Evolutionary conservation across 2,797 vertebrate species (phyloP).

Genomic region (Schizothorax lantsangensis): DNA sequence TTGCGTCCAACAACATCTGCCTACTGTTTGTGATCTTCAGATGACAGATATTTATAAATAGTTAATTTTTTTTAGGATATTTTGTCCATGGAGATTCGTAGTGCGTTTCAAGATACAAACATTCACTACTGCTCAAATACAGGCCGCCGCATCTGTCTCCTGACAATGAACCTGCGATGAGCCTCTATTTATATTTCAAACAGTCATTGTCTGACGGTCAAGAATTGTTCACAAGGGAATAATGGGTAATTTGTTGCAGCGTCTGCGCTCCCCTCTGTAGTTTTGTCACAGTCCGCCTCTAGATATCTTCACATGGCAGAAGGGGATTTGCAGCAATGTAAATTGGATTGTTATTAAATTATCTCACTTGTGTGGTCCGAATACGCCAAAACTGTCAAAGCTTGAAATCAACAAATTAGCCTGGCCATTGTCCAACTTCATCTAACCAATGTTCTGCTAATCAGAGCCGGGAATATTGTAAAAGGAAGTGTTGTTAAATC

Average conservation of each 20-base stretch:
- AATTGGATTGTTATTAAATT: conserved; percentile 47
- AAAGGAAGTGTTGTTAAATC: conserved; percentile 14
- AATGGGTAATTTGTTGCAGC: conserved; percentile 35
- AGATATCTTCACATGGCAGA: conserved; percentile 38
- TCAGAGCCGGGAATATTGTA: conserved; percentile 24
- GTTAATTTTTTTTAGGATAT: background rate
- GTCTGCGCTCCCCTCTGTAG: conserved; percentile 8
- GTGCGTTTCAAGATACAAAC: background rate
- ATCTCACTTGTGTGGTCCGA: conserved; percentile 40
- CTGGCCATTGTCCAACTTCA: conserved; percentile 26
- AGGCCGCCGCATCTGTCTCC: background rate
- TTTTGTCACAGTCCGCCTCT: conserved; percentile 38
- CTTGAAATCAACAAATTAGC: conserved; percentile 43
- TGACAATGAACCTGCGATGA: conserved; percentile 33
- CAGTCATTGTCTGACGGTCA: conserved; percentile 19
- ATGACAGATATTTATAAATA: background rate
- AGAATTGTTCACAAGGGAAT: conserved; percentile 22
- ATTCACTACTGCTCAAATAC: conserved; percentile 16
- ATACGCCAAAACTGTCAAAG: conserved; percentile 19
- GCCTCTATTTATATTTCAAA: conserved; percentile 27
- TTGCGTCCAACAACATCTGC: background rate
- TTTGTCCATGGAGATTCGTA: background rate
- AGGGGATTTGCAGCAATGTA: conserved; percentile 21
- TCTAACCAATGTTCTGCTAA: conserved; percentile 22
- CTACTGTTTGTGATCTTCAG: background rate